These are phyloP conservation scores for Manis javanica DNA, from an alignment of 2,797 vertebrate genomes.

Conservation along the genomic window DNA sequence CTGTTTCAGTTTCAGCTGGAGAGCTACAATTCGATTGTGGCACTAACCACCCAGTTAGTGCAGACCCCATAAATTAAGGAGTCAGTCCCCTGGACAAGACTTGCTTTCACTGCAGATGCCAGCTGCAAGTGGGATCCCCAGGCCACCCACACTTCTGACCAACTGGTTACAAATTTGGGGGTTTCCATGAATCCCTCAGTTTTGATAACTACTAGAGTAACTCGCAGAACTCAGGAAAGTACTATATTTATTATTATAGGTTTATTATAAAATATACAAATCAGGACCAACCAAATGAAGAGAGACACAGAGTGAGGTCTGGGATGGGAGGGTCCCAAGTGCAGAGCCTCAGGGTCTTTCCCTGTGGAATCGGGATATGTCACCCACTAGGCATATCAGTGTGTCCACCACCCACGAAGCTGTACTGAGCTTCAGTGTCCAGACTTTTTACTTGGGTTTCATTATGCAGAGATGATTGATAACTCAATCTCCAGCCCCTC, in stretches of 20 bases:
- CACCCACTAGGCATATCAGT: neutral
- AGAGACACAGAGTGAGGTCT: neutral
- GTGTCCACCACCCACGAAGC: neutral
- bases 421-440: neutral
- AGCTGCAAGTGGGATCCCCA: neutral
- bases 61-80: neutral
- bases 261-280: neutral
- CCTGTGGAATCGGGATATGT: neutral
- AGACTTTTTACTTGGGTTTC: neutral
- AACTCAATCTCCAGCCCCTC: neutral
- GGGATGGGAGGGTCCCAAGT: accelerated
- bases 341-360: accelerated
- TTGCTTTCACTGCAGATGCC: neutral
- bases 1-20: neutral
- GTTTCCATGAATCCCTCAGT: neutral
- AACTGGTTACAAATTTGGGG: neutral
- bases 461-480: neutral
- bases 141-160: neutral
- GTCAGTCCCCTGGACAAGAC: neutral
- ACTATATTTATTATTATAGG: neutral
- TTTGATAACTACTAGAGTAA: neutral
- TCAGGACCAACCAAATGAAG: neutral
- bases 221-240: neutral
- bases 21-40: neutral
- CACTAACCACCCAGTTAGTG: neutral